phyloP scores from a whole-genome alignment of 2,888 invertebrate genomes.

The Ochropleura leucogaster region DNA sequence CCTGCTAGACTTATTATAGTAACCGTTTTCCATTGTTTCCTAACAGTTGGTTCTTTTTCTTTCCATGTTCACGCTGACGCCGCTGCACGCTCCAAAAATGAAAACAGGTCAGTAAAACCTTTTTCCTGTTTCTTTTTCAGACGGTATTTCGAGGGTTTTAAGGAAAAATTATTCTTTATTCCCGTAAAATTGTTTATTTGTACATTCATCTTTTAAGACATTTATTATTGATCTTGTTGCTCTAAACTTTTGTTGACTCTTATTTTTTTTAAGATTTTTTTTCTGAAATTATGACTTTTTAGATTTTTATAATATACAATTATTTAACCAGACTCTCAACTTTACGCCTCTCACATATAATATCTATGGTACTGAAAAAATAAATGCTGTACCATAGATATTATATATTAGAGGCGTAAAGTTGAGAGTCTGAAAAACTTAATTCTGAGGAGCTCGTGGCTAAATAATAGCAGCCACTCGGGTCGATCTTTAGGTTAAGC shows the following conservation, averaged over 20 bases:
- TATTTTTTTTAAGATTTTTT: neutral
- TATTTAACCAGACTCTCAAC: neutral
- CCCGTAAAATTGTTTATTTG: neutral
- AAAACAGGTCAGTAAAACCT: conserved; percentile 72
- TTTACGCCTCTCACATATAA: neutral
- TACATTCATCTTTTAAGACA: neutral
- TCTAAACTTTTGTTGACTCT: neutral
- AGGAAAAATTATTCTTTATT: conserved; percentile 5
- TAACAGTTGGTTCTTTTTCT: conserved; percentile 57
- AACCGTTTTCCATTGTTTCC: conserved; percentile 11
- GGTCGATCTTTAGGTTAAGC: no score
- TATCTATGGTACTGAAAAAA: no score
- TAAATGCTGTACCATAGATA: no score
- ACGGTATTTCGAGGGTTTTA: neutral
- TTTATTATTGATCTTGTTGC: no score
- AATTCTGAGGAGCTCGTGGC: no score
- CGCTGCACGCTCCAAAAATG: conserved; percentile 54
- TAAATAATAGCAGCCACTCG: no score
- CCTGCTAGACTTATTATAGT: neutral
- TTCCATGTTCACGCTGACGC: conserved; percentile 62
- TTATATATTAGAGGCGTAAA: no score
- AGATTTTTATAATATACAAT: neutral
- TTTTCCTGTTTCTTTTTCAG: conserved; percentile 9
- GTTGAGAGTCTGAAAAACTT: no score
- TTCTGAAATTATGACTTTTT: neutral